A percentile compares a stretch with the other conserved stretches of the same genome.
Conservation (phyloP, 2,797 vertebrate species). For the Harpagifer antarcticus region DNA sequence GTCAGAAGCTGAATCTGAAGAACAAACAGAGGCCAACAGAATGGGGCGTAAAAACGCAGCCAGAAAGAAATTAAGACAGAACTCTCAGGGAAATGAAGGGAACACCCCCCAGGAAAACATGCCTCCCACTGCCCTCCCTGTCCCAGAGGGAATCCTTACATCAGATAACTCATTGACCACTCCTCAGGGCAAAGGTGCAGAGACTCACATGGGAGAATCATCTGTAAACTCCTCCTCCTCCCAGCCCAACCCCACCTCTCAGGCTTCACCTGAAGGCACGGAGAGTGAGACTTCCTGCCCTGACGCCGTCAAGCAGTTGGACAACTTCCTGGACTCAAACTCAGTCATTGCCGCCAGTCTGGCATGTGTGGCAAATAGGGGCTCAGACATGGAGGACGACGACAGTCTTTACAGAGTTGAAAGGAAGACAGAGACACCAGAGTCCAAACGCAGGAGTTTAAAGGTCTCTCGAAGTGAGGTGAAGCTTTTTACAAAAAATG, state of each 20-base stretch:
- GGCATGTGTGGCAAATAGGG: conserved; percentile 19
- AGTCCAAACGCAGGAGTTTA: conserved; percentile 83
- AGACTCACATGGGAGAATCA: conserved; percentile 38
- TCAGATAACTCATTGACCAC: conserved; percentile 38
- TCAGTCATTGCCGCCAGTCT: conserved; percentile 12
- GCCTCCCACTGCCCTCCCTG: conserved; percentile 34
- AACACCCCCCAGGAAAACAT: conserved; percentile 53
- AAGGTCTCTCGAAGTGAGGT: conserved; percentile 81
- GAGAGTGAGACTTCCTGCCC: conserved; percentile 41
- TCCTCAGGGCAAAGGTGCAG: conserved; percentile 57
- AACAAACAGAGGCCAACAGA: conserved; percentile 47
- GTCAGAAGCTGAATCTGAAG: conserved; percentile 42
- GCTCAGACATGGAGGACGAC: conserved; percentile 68
- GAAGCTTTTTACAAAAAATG: conserved; percentile 78
- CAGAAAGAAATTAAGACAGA: conserved; percentile 67
- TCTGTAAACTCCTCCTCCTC: conserved; percentile 66
- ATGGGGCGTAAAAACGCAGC: conserved; percentile 81
- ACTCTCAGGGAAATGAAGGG: conserved; percentile 65
- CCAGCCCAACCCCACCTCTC: conserved; percentile 41
- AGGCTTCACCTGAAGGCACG: conserved; percentile 65
- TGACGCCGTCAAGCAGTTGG: conserved; percentile 32
- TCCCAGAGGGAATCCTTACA: conserved; percentile 38
- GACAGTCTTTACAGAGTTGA: conserved; percentile 68
- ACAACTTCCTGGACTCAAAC: conserved; percentile 40
- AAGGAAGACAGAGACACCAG: conserved; percentile 81